phyloP scores from a whole-genome alignment of 2,888 invertebrate genomes.

The Eilema caniola region DNA sequence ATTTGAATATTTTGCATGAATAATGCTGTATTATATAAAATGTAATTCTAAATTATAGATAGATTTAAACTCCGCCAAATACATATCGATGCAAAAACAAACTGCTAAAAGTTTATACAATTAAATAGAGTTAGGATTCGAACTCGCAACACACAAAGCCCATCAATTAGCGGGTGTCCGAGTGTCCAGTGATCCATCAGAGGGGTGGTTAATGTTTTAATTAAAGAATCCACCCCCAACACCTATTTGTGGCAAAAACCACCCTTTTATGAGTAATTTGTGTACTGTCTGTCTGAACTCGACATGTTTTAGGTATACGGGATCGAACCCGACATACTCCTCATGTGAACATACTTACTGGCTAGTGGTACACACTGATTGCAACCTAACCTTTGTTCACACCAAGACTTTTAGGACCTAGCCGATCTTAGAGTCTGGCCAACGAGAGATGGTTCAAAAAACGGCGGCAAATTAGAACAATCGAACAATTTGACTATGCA shows the following conservation, averaged over 20 bases:
- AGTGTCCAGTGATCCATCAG: constrained; percentile 66
- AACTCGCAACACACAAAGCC: constrained; percentile 49
- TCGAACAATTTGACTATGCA: too few relatives aligned
- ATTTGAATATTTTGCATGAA: too few relatives aligned
- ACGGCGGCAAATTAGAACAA: too few relatives aligned
- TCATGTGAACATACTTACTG: too few relatives aligned
- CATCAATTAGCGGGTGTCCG: constrained; percentile 63
- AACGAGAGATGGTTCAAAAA: too few relatives aligned
- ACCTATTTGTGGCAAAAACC: constrained; percentile 47
- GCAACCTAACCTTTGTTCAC: too few relatives aligned
- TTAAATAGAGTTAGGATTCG: constrained; percentile 47
- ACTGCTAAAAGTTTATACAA: constrained; percentile 55
- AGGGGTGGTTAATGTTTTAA: constrained; percentile 63
- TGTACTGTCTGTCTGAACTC: constrained; percentile 27
- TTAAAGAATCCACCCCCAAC: constrained; percentile 61
- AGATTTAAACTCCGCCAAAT: too few relatives aligned
- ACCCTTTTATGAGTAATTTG: constrained; percentile 48
- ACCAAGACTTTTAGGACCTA: too few relatives aligned
- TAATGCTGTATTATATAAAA: too few relatives aligned
- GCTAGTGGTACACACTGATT: too few relatives aligned
- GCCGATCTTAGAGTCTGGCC: too few relatives aligned
- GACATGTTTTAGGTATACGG: constrained; percentile 1
- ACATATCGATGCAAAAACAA: constrained; percentile 25
- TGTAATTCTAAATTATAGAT: too few relatives aligned
- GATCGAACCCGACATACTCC: neutral